Evolutionary conservation across 2,888 invertebrate species (phyloP).

Genomic region (Stictocephala bisonia): DNA sequence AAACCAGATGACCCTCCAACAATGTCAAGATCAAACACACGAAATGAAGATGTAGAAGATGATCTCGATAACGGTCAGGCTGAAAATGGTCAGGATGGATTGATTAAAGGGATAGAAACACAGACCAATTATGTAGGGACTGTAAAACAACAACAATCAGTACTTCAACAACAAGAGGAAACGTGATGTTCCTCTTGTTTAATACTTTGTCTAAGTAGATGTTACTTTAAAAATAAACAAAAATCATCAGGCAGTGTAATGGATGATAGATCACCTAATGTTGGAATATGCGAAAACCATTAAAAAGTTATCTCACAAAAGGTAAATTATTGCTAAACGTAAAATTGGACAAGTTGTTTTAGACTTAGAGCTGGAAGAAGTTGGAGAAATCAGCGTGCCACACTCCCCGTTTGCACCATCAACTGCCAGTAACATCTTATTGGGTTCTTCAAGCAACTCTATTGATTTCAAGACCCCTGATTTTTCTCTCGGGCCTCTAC

Average conservation of each 20-base stretch:
- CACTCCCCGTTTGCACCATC: too few species aligned
- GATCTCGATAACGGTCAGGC: neutral
- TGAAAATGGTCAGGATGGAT: neutral
- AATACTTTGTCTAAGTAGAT: neutral
- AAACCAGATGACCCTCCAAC: neutral
- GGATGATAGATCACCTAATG: conserved; percentile 1
- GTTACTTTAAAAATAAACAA: neutral
- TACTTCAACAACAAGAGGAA: too few species aligned
- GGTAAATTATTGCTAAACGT: conserved; percentile 3
- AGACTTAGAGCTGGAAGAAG: too few species aligned
- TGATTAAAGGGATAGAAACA: neutral
- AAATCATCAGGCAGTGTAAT: neutral
- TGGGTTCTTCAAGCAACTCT: too few species aligned
- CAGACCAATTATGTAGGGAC: neutral
- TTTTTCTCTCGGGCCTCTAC: too few species aligned
- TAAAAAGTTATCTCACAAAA: neutral
- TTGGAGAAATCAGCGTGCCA: too few species aligned
- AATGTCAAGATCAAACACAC: too few species aligned
- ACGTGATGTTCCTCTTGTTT: neutral
- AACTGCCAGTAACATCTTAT: too few species aligned
- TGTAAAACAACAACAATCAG: neutral
- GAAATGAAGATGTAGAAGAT: neutral
- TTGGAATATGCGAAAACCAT: neutral
- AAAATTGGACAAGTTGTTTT: neutral
- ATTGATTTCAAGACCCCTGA: too few species aligned